phyloP scores from a whole-genome alignment of 2,113 vertebrate genomes.

The Ochotona princeps region DNA sequence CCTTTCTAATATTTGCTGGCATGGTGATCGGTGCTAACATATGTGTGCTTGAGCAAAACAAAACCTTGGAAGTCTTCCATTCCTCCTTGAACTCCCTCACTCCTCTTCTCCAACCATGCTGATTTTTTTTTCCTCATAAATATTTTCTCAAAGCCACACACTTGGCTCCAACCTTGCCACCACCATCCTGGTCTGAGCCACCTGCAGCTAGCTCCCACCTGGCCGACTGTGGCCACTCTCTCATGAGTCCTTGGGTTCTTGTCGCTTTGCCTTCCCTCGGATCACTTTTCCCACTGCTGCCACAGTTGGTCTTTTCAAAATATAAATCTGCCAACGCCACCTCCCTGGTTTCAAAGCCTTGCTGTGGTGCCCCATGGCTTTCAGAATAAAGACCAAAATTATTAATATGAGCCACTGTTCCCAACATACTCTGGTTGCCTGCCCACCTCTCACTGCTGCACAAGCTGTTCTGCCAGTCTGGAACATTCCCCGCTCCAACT shows the following conservation, averaged over 20 bases:
- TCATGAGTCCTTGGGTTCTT: not conserved
- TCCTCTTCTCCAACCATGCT: not conserved
- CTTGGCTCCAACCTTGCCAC: not conserved
- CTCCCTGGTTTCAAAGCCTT: not conserved
- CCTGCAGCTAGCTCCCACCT: not conserved
- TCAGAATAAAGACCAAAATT: not conserved
- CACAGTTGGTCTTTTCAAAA: not conserved
- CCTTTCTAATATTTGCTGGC: not conserved
- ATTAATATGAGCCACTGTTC: not conserved
- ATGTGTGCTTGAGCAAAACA: not conserved
- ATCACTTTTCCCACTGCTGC: not conserved
- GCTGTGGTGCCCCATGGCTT: constrained; percentile 2
- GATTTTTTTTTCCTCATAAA: not conserved
- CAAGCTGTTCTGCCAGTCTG: not conserved
- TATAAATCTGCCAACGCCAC: not conserved
- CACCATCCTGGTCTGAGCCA: not conserved
- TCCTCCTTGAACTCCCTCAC: not conserved
- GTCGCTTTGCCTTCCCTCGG: not conserved
- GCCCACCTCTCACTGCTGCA: not conserved
- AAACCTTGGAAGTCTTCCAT: not conserved
- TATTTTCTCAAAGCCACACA: not conserved
- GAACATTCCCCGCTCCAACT: not conserved
- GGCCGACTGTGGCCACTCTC: not conserved
- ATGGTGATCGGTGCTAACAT: rapidly evolving
- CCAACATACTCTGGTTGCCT: not conserved